Base-by-base conservation (phyloP, 2,113 vertebrate genomes). In the Gavia stellata region DNA sequence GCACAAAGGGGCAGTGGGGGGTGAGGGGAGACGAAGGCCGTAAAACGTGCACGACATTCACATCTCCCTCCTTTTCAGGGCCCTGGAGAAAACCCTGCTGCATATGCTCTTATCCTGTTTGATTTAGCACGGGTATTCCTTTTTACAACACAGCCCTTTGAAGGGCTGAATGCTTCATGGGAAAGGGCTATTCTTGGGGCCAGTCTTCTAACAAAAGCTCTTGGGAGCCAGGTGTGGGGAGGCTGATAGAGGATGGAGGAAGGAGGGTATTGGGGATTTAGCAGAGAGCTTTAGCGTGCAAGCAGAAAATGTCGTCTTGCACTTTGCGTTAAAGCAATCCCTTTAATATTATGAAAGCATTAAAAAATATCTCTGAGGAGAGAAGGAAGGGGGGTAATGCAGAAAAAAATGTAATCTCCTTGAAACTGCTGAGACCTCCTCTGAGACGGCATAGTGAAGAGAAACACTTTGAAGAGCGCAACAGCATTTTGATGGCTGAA, bases 61-160 rank as follows among this genome's bases (percentile, higher is more conserved):
- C 93, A 19, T 83, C 87, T 91, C 89, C 89, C 83, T 91, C 84
- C 81, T 81, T 78, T 6, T 23, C 58, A 28, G 71, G 31, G 89
- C 96, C 95, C 58, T 74, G 91, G 96, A 80, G 95, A 92, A 96
- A 97, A 96, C 91, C 84, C 95, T 96, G 96, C 91, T 73, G 96
- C 89, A 18, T 90, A n/a, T 36, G 89, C 81, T 89, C 62, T 65
- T 78, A 47, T 94, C 91, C 94, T 59, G 81, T 92, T 88, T 66
- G 93, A 36, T 85, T 87, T 88, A 92, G 89, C 81, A 47, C 12
- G 87, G 85, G 78, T 53, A 4, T 91, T 88, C 68, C 71, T 95
- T 61, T 67, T 72, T 47, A 56, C 79, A 81, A 12, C 58, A 17
- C 75, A 67, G 89, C 84, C 92, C 87, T 88, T 65, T 45, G 95